These are phyloP conservation scores for Chrysodeixis includens DNA, from an alignment of 2,888 invertebrate species.

Conservation along the genomic window DNA sequence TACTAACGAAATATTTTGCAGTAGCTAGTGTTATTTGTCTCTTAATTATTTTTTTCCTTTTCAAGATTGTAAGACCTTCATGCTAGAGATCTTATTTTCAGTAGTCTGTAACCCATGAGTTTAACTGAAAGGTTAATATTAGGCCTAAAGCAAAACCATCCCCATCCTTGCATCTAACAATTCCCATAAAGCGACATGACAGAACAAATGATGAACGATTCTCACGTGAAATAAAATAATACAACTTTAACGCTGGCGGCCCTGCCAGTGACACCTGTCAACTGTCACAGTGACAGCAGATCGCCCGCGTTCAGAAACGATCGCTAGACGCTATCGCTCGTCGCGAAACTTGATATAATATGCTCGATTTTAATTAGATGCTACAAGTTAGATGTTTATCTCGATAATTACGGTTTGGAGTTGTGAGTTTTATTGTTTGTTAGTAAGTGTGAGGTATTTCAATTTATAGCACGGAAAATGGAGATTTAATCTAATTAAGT, in stretches of 20 bases:
- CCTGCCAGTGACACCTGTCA: conserved; percentile 85
- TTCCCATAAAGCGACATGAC: conserved; percentile 50
- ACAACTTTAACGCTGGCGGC: conserved; percentile 60
- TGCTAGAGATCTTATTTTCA: too few relatives aligned
- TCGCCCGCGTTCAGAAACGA: conserved; percentile 82
- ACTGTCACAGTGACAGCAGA: conserved; percentile 80
- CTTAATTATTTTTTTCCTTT: too few relatives aligned
- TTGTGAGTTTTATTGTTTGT: conserved; percentile 33
- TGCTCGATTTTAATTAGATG: conserved; percentile 76
- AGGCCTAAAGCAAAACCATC: conserved; percentile 6
- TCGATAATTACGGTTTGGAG: conserved; percentile 48
- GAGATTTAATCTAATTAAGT: too few relatives aligned
- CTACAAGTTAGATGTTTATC: conserved; percentile 61
- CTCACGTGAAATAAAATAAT: conserved; percentile 59
- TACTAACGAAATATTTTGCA: too few relatives aligned
- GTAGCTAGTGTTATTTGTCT: too few relatives aligned
- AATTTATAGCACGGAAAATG: too few relatives aligned
- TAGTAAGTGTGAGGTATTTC: conserved; percentile 18
- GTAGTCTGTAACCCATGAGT: too few relatives aligned
- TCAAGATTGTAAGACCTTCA: too few relatives aligned
- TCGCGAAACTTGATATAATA: conserved; percentile 84
- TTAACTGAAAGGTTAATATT: too few relatives aligned
- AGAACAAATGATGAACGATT: conserved; percentile 57
- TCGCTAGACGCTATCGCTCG: conserved; percentile 74
- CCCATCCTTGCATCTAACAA: conserved; percentile 31